Evolutionary conservation across 2,888 invertebrate species (phyloP), one percentile per base, ranked within the genome.

Genomic region (Pherbina coryleti): DNA sequence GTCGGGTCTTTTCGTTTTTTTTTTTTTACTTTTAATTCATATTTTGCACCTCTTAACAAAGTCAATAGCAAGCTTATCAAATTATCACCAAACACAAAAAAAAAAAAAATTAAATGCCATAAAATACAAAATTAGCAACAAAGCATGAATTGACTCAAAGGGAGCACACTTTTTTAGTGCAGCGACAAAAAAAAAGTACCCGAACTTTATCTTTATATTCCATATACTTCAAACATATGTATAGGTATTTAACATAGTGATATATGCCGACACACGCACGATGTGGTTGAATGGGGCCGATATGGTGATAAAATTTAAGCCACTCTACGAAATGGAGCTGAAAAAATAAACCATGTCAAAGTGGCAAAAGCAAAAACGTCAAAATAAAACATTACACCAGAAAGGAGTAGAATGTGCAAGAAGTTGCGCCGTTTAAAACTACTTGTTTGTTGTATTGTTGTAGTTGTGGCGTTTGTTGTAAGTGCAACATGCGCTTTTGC

Each of bases 241-340:
- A 44, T 44, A 11, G 11, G 11, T 44, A 44, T 11, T 11, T 11
- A 11, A n/a, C n/a, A n/a, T n/a, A 44, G 11, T 11, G 1, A 44
- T 44, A 11, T 44, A 14, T 44, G 44, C 44, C 44, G 44, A 44
- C 44, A 44, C 14, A 44, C 14, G 44, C 44, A 44, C 11, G n/a
- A n/a, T n/a, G n/a, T n/a, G n/a, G 1, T 44, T 2, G 2, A 44
- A 11, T 7, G 2, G 44, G 14, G 11, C 11, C 44, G 44, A 11
- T 44, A 44, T 44, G 44, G 11, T 11, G 25, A 60, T 25, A 28
- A 22, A 60, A 60, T 60, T 19, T 25, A 25, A 14, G 25, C 4
- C 64, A 62, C 62, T 17, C 31, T 4, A n/a, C 34, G 64, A 64
- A 64, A 64, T 62, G 62, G 62, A 62, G 62, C 62, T 62, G 62